Conservation (phyloP, 2,888 invertebrate genomes). For the Drosophila mettleri region DNA sequence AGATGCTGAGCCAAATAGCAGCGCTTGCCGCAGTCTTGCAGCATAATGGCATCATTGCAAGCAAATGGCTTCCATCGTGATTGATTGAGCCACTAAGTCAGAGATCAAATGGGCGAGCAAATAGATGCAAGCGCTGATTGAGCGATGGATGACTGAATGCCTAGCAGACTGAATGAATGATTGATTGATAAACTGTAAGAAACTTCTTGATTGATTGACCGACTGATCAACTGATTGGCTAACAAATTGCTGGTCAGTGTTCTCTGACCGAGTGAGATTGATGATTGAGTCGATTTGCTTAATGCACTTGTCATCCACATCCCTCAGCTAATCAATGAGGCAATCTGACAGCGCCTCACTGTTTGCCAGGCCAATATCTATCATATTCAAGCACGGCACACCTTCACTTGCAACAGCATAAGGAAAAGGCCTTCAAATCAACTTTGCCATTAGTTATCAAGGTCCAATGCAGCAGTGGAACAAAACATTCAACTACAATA, state of each 20-base stretch:
- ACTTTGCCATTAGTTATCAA: conserved; percentile 37
- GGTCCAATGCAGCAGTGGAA: conserved; percentile 28
- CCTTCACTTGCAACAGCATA: conserved; percentile 4
- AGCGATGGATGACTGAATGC: neutral
- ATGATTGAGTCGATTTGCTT: neutral
- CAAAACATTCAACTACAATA: conserved; percentile 21
- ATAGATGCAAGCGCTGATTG: neutral
- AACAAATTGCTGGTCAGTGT: neutral
- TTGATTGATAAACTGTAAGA: neutral
- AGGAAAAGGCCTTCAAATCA: conserved; percentile 22
- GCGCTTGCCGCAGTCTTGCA: conserved; percentile 22
- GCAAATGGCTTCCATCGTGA: conserved; percentile 3
- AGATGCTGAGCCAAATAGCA: conserved; percentile 8
- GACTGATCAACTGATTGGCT: neutral
- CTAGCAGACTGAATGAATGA: neutral
- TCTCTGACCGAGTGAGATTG: neutral
- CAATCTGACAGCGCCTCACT: neutral
- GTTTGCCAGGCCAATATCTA: neutral
- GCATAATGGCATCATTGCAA: conserved; percentile 24
- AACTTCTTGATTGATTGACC: neutral
- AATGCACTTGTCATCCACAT: neutral
- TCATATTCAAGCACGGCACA: conserved; percentile 1
- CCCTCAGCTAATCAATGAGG: neutral
- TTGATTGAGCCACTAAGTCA: neutral
- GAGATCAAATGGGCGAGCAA: neutral